phyloP scores from a whole-genome alignment of 37 sponge, comb jelly and placozoan genomes.

The Agelas oroides region DNA sequence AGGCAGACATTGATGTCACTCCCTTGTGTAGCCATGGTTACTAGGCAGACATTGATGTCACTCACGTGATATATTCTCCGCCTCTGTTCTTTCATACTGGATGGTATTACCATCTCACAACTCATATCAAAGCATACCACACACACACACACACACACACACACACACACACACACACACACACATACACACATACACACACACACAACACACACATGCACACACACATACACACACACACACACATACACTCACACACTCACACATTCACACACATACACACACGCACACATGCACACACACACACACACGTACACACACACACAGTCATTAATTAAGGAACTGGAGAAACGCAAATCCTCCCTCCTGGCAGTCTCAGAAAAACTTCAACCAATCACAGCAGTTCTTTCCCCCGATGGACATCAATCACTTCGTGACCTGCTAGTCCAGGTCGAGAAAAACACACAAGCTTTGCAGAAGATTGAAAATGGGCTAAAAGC shows the following conservation, averaged over 20 bases:
- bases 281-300: not conserved
- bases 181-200: not conserved
- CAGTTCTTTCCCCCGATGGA: slow-evolving; percentile 19
- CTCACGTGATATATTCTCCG: too few species aligned
- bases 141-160: too few species aligned
- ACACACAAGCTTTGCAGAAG: not conserved
- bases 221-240: not conserved
- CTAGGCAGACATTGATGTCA: not conserved
- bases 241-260: not conserved
- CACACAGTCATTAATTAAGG: not conserved
- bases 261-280: not conserved
- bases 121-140: too few species aligned
- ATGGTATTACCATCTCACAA: too few species aligned
- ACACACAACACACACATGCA: not conserved
- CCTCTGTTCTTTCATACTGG: not conserved
- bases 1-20: not conserved
- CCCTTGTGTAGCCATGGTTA: too few species aligned
- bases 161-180: too few species aligned
- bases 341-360: not conserved
- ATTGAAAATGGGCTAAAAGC: slow-evolving; percentile 1
- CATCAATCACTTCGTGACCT: slow-evolving; percentile 18
- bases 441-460: slow-evolving; percentile 12
- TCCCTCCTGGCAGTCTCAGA: slow-evolving; percentile 7
- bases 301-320: not conserved
- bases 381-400: slow-evolving; percentile 18